A percentile compares a stretch with the other conserved stretches of the same genome.
These are phyloP conservation scores for Nansenia antarctica DNA, from an alignment of 2,113 vertebrate species.

Conservation along the genomic window DNA sequence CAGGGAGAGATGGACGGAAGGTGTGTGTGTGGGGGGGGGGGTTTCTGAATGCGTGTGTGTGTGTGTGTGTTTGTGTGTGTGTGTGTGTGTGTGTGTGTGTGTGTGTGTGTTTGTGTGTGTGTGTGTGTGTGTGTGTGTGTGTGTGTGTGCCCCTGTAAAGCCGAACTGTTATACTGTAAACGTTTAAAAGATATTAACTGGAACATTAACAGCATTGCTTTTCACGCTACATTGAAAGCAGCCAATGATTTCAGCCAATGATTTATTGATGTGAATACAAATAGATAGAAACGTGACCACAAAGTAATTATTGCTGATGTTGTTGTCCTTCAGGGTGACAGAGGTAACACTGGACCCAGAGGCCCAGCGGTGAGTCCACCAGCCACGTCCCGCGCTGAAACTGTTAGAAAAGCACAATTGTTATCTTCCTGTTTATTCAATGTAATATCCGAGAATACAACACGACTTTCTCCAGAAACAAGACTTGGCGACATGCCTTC, in stretches of 20 bases:
- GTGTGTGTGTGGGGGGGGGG: no score
- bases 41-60: slow-evolving; percentile 7
- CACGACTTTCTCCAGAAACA: background rate
- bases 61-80: slow-evolving; percentile 1
- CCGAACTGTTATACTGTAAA: background rate
- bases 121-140: slow-evolving; percentile 3
- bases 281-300: no score
- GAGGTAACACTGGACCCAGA: slow-evolving; percentile 70
- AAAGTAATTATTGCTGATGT: background rate
- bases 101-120: background rate
- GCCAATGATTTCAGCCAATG: no score
- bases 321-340: slow-evolving; percentile 64
- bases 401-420: background rate
- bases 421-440: background rate
- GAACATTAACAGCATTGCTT: background rate
- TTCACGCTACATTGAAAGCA: background rate
- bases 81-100: background rate
- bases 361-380: slow-evolving; percentile 72
- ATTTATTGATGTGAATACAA: no score
- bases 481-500: background rate
- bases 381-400: background rate
- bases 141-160: slow-evolving; percentile 2
- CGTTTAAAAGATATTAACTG: background rate
- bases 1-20: slow-evolving; percentile 77
- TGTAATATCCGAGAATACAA: background rate